These are phyloP conservation scores for Antidorcas marsupialis DNA, from an alignment of 2,113 vertebrate genomes.

Conservation along the genomic window DNA sequence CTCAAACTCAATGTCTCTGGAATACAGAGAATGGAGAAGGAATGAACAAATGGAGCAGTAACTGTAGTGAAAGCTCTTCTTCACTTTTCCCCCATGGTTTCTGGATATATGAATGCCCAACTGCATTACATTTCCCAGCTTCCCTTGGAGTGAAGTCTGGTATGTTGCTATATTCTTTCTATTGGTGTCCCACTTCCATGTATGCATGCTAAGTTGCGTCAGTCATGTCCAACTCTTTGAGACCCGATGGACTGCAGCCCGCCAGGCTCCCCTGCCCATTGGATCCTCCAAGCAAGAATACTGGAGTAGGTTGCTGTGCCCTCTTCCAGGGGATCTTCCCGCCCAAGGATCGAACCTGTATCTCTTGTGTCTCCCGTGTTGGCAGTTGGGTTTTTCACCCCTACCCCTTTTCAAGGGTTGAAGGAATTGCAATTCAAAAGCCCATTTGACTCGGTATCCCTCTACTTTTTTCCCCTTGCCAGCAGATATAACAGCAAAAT, in stretches of 20 bases:
- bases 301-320: neutral
- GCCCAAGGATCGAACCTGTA: accelerated
- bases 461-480: too few species aligned
- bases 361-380: neutral
- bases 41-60: neutral
- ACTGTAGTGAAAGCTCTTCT: neutral
- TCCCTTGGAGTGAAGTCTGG: neutral
- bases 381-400: neutral
- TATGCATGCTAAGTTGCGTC: neutral
- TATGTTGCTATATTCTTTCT: neutral
- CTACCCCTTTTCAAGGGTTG: neutral
- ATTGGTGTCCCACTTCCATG: neutral
- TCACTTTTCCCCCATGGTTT: neutral
- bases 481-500: neutral
- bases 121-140: neutral
- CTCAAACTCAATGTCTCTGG: neutral
- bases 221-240: neutral
- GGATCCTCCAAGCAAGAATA: neutral
- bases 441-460: neutral
- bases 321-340: neutral
- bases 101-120: neutral
- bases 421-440: neutral
- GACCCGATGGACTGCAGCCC: neutral
- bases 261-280: neutral
- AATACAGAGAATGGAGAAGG: neutral